Conservation (phyloP, 2,113 vertebrate species). For the Lichenostomus cassidix region DNA sequence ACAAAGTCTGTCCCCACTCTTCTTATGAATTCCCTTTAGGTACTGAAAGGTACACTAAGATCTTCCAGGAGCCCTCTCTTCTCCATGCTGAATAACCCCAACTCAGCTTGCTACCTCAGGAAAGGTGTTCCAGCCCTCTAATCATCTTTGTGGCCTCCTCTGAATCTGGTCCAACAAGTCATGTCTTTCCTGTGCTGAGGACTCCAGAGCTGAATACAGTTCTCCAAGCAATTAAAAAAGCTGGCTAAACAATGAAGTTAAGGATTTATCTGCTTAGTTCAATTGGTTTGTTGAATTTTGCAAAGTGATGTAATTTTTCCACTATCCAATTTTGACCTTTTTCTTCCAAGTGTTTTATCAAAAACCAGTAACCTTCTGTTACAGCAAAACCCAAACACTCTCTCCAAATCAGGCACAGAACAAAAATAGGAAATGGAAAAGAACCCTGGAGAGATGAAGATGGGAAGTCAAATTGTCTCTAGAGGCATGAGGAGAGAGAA, state of each 20-base stretch:
- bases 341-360: not conserved
- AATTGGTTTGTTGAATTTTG: not conserved
- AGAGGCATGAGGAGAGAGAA: not conserved
- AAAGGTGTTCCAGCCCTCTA: not conserved
- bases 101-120: not conserved
- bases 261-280: not conserved
- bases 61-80: not conserved
- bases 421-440: conserved; percentile 12
- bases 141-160: not conserved
- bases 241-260: not conserved
- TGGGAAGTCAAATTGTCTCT: not conserved
- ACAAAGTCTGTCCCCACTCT: not conserved
- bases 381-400: not conserved
- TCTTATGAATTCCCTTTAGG: not conserved
- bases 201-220: not conserved
- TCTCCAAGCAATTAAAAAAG: not conserved
- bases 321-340: not conserved
- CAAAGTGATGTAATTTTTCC: not conserved
- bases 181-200: not conserved
- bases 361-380: not conserved
- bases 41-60: not conserved
- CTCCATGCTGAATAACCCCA: not conserved
- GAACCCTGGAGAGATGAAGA: not conserved
- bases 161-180: not conserved
- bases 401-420: not conserved